These are phyloP conservation scores for Hemicordylus capensis DNA, from an alignment of 2,113 vertebrate genomes.

Conservation along the genomic window DNA sequence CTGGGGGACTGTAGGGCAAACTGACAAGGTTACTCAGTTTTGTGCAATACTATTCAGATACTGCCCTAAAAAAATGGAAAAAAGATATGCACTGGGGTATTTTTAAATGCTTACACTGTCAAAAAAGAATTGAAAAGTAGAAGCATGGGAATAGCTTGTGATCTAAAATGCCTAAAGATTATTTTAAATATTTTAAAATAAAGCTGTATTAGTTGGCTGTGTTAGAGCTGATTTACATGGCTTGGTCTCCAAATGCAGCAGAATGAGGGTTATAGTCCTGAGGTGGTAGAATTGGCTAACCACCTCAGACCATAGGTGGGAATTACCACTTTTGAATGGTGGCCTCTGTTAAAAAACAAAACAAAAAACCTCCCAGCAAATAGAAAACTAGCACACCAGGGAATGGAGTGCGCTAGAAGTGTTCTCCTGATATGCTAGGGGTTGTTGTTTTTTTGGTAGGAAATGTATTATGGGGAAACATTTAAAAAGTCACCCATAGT, in stretches of 20 bases:
- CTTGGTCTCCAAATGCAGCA: background rate
- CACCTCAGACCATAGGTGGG: background rate
- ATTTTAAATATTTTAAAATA: background rate
- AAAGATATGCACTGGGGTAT: background rate
- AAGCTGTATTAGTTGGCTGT: background rate
- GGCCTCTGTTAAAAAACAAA: too few relatives aligned
- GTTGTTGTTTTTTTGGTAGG: background rate
- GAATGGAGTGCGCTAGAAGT: background rate
- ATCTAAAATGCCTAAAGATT: conserved; percentile 1
- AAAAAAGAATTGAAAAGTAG: background rate
- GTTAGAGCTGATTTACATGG: background rate
- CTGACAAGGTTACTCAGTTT: background rate
- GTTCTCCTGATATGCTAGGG: background rate
- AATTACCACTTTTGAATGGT: background rate
- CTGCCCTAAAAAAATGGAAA: background rate
- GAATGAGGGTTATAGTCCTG: background rate
- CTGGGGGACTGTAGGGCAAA: background rate
- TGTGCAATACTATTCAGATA: background rate
- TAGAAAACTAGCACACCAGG: background rate
- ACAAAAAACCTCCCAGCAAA: background rate
- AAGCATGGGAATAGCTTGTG: background rate
- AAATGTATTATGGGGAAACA: background rate
- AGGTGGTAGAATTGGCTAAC: too few relatives aligned
- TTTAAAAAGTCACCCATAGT: background rate
- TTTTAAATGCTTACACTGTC: background rate